Evolutionary conservation across 2,888 invertebrate species (phyloP), one percentile per base, ranked within the genome.

Genomic region (Mystacides longicornis): DNA sequence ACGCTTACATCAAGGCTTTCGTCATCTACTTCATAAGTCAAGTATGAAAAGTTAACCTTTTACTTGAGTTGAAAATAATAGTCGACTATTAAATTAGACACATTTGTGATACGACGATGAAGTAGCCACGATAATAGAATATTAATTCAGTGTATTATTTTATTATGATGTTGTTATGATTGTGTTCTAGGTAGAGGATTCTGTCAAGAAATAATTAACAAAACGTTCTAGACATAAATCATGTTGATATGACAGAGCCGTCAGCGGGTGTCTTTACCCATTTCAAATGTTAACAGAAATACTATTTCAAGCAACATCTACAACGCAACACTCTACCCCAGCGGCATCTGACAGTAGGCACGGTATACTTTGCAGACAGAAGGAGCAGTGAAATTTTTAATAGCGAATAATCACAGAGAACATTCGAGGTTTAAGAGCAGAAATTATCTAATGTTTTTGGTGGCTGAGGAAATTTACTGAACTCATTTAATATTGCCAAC

Each of bases 251-350:
- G 37, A 37, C 37, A 37, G 4, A 37, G 37, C 37, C 37, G 37
- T 37, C 37, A 37, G 37, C 37, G 37, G 37, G 37, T 37, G 16
- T 37, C 37, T 37, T 37, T 37, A 37, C 37, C 37, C 37, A 37
- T 37, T 37, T 37, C 37, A 37, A 37, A 3, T 14, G 37, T 3
- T 37, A 37, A 37, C 37, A 14, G 14, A 37, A 37, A 37, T 37
- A 37, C 4, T 37, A 14, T 37, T 37, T n/a, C 37, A 7, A 37
- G 3, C n/a, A n/a, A n/a, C n/a, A n/a, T n/a, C n/a, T n/a, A n/a
- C n/a, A n/a, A 5, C 11, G 5, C 27, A 27, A 27, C 7, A 11
- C 11, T 27, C 27, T 7, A 27, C 27, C 11, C 11, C 27, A 11
- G 5, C 11, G 5, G 5, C 27, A 27, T 11, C 27, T 27, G 5